Conservation (phyloP, 2,797 vertebrate species). For the Kryptolebias ocellatus region DNA sequence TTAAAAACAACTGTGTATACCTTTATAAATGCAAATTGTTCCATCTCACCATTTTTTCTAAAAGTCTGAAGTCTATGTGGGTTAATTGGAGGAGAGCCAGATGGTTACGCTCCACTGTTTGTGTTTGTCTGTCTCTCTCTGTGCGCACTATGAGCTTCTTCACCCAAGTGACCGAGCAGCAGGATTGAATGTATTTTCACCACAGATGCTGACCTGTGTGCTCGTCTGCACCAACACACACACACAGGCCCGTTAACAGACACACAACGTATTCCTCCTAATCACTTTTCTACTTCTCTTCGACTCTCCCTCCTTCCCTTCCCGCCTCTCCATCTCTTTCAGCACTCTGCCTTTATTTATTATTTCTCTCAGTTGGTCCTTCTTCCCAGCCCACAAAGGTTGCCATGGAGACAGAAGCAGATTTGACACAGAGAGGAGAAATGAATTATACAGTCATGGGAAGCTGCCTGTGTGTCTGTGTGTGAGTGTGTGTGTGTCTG, state of each 20-base stretch:
- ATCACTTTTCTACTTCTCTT: background rate
- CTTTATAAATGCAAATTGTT: too few species aligned
- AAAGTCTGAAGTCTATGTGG: conserved; percentile 5
- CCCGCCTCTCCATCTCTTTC: conserved; percentile 24
- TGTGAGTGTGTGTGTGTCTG: conserved; percentile 24
- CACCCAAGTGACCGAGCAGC: conserved; percentile 26
- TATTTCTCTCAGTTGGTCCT: conserved; percentile 53
- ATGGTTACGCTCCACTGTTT: conserved; percentile 29
- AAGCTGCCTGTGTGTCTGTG: conserved; percentile 26
- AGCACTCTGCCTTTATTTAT: conserved; percentile 51
- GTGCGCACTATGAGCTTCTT: conserved; percentile 33
- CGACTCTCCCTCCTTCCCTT: conserved; percentile 10
- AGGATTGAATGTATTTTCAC: conserved; percentile 13
- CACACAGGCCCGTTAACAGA: background rate
- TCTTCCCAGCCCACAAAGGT: conserved; percentile 79
- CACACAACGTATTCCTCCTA: conserved; percentile 7
- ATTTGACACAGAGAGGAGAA: conserved; percentile 77
- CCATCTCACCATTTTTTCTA: too few species aligned
- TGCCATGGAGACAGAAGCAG: conserved; percentile 83
- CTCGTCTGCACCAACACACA: conserved; percentile 1
- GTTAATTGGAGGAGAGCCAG: conserved; percentile 15
- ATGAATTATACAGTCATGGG: conserved; percentile 78
- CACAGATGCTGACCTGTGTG: conserved; percentile 13
- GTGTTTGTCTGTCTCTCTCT: conserved; percentile 45
- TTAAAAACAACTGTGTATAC: too few species aligned